Evolutionary conservation across 37 sponge, comb jelly and placozoan genomes (phyloP).

Genomic region (Chondrilla cf. caribensis): DNA sequence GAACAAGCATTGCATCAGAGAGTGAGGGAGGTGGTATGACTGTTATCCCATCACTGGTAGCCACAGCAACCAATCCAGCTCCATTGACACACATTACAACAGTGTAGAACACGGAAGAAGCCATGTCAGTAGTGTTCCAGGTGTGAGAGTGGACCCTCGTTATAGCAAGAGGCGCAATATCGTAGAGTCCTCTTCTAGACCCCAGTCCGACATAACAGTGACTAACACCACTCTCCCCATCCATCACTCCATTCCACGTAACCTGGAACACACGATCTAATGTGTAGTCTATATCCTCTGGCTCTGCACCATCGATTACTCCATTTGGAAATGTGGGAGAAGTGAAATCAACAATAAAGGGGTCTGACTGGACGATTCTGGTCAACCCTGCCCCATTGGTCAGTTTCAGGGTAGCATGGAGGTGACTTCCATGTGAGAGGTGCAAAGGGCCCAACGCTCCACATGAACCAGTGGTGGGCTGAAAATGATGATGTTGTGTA

Average conservation of each 20-base stretch:
- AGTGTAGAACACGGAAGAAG: constrained; percentile 40
- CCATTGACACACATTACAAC: constrained; percentile 56
- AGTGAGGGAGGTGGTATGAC: constrained; percentile 40
- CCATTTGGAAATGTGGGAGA: constrained; percentile 33
- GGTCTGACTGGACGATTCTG: constrained; percentile 36
- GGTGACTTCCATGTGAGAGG: constrained; percentile 8
- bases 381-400: constrained; percentile 57
- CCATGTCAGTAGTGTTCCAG: background rate
- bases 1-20: background rate
- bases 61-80: constrained; percentile 40
- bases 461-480: constrained; percentile 27
- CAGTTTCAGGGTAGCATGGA: constrained; percentile 45
- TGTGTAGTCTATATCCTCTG: constrained; percentile 55
- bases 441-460: constrained; percentile 1
- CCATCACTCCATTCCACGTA: constrained; percentile 34
- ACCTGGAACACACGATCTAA: constrained; percentile 18
- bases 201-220: constrained; percentile 30
- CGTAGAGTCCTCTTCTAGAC: background rate
- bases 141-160: background rate
- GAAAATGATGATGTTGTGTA: constrained; percentile 47
- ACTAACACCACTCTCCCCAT: constrained; percentile 59
- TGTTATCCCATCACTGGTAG: constrained; percentile 62
- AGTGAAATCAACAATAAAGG: constrained; percentile 53
- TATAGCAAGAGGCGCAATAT: constrained; percentile 29
- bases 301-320: constrained; percentile 33